phyloP scores from a whole-genome alignment of 2,113 vertebrate genomes.

The Rhagologus leucostigma region DNA sequence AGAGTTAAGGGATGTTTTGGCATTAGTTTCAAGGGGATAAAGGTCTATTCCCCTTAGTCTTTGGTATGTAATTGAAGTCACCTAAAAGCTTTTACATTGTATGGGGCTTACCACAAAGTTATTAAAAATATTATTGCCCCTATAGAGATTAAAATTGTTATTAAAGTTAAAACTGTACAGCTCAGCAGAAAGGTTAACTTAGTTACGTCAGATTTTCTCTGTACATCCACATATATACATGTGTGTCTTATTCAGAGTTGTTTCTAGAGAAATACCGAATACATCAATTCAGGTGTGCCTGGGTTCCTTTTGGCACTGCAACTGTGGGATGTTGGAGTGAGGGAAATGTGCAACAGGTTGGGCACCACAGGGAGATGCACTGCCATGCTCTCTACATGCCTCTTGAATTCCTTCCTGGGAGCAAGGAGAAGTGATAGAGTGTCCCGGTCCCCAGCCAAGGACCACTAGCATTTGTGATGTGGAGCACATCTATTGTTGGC shows the following conservation, averaged over 20 bases:
- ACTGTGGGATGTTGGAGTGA: neutral
- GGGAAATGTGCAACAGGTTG: too few relatives aligned
- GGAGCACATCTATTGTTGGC: neutral
- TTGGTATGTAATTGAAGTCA: neutral
- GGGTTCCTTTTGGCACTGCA: neutral
- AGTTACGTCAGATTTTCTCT: neutral
- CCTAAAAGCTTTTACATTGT: neutral
- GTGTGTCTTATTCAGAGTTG: neutral
- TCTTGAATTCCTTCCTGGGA: neutral
- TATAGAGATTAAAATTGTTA: neutral
- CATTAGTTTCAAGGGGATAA: neutral
- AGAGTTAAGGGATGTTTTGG: neutral
- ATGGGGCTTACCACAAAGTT: neutral
- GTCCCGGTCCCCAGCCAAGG: neutral
- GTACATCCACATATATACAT: fast-evolving
- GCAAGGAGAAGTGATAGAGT: neutral
- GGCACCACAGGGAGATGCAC: too few relatives aligned
- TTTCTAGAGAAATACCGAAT: neutral
- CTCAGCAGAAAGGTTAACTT: neutral
- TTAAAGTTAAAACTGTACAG: neutral
- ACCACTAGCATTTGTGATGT: fast-evolving
- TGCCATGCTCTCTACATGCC: neutral
- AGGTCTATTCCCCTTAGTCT: neutral
- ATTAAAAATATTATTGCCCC: neutral
- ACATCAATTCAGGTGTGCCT: neutral